Evolutionary conservation across 2,888 invertebrate genomes (phyloP).

Genomic region (Galeopsomyia nigrocyanea): DNA sequence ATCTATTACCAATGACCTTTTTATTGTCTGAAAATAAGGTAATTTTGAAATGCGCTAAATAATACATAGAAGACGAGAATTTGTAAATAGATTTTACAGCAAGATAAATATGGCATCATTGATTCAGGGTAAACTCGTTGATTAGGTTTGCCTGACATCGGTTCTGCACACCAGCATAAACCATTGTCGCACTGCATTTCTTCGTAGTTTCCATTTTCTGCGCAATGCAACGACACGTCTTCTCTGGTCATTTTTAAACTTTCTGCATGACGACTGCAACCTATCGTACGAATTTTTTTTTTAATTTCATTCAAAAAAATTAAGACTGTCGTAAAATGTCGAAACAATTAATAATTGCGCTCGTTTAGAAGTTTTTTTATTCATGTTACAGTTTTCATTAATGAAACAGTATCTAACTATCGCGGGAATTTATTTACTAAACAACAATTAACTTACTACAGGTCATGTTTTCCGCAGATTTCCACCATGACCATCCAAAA

Average conservation of each 20-base stretch:
- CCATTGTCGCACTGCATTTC: constrained; percentile 77
- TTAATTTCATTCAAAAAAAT: constrained; percentile 2
- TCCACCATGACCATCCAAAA: constrained; percentile 77
- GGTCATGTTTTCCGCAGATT: constrained; percentile 74
- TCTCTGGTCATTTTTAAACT: constrained; percentile 70
- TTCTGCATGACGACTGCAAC: constrained; percentile 75
- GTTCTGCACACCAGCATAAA: constrained; percentile 79
- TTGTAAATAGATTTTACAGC: constrained; percentile 70
- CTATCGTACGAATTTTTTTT: constrained; percentile 60
- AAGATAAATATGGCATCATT: constrained; percentile 75
- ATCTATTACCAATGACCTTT: constrained; percentile 71
- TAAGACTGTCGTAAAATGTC: neutral
- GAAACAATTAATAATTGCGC: no score
- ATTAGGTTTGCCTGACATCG: constrained; percentile 73
- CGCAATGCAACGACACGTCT: constrained; percentile 76
- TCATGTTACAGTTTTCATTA: neutral
- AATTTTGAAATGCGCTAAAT: neutral
- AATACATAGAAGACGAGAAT: no score
- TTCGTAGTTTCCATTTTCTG: constrained; percentile 77
- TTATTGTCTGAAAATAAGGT: constrained; percentile 66
- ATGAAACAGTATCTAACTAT: neutral
- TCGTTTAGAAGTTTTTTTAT: no score
- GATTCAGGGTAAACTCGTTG: constrained; percentile 70
- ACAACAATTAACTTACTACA: constrained; percentile 71
- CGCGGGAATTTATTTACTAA: neutral